phyloP scores from a whole-genome alignment of 2,797 vertebrate species.

The Hyperoplus immaculatus region DNA sequence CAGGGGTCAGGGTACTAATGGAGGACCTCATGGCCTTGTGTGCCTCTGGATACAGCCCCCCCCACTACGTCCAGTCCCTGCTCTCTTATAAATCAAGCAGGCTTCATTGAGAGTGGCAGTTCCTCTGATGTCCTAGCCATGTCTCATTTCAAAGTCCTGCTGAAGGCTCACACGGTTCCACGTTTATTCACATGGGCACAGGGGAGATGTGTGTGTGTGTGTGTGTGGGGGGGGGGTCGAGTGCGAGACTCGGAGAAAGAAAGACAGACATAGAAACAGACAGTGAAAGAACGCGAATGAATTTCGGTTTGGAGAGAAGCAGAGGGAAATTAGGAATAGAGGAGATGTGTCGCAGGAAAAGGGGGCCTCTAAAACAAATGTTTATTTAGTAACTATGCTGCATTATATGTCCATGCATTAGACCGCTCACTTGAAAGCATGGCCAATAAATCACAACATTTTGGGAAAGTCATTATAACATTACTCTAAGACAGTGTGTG shows the following conservation, averaged over 20 bases:
- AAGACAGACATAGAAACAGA: conserved; percentile 36
- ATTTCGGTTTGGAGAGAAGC: conserved; percentile 51
- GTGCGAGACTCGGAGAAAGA: conserved; percentile 36
- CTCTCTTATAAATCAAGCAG: conserved; percentile 87
- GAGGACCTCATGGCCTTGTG: conserved; percentile 86
- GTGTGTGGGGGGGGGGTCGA: conserved; percentile 17
- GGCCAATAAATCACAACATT: conserved; percentile 69
- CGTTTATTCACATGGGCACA: conserved; percentile 73
- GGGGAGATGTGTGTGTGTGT: conserved; percentile 54
- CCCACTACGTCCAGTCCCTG: conserved; percentile 51
- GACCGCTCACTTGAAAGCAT: conserved; percentile 63
- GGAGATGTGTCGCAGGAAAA: conserved; percentile 55
- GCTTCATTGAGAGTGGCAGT: conserved; percentile 78
- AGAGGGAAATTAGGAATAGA: conserved; percentile 58
- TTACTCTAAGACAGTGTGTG: conserved; percentile 29
- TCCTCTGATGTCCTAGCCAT: conserved; percentile 82
- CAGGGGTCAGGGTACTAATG: conserved; percentile 89
- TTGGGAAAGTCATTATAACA: conserved; percentile 51
- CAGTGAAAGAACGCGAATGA: conserved; percentile 41
- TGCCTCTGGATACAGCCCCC: conserved; percentile 82
- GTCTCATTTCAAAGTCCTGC: conserved; percentile 85
- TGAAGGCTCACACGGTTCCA: conserved; percentile 80
- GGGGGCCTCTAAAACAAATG: conserved; percentile 67
- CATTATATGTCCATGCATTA: conserved; percentile 56
- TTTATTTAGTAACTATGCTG: conserved; percentile 73